These are phyloP conservation scores for Acyrthosiphon pisum DNA, from an alignment of 1,140 invertebrate genomes.

Conservation along the genomic window DNA sequence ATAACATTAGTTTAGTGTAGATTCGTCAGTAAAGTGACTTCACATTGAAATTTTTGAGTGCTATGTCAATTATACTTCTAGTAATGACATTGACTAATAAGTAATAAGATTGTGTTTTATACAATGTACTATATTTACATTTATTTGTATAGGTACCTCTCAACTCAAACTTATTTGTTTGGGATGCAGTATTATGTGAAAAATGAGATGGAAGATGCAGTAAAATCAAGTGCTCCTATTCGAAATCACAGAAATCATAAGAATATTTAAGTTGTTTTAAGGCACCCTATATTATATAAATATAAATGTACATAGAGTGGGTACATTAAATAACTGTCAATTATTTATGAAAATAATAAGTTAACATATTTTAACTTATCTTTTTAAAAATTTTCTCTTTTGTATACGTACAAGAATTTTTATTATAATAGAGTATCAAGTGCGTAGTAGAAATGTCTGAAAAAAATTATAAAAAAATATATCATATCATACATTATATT, in stretches of 20 bases:
- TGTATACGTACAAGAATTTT: background rate
- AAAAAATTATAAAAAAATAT: background rate
- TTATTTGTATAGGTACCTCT: constrained; percentile 34
- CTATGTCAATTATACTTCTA: no score
- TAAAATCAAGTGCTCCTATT: constrained; percentile 4
- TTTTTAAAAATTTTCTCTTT: background rate
- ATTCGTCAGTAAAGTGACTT: background rate
- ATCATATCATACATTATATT: no score
- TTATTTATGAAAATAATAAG: constrained; percentile 21
- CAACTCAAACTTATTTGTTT: constrained; percentile 39
- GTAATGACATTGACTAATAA: background rate
- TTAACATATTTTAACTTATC: background rate
- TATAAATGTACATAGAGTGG: background rate
- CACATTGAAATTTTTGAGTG: background rate
- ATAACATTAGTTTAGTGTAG: background rate
- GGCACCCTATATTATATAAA: background rate
- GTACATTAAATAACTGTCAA: background rate
- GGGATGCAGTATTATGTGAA: constrained; percentile 47
- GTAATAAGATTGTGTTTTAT: background rate
- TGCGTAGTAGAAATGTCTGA: background rate
- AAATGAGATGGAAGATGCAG: background rate
- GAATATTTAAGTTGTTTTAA: constrained; percentile 17
- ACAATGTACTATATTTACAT: background rate
- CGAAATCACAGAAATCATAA: constrained; percentile 44
- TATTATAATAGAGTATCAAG: background rate